phyloP scores from a whole-genome alignment of 2,888 invertebrate species.

The Blomia tropicalis region DNA sequence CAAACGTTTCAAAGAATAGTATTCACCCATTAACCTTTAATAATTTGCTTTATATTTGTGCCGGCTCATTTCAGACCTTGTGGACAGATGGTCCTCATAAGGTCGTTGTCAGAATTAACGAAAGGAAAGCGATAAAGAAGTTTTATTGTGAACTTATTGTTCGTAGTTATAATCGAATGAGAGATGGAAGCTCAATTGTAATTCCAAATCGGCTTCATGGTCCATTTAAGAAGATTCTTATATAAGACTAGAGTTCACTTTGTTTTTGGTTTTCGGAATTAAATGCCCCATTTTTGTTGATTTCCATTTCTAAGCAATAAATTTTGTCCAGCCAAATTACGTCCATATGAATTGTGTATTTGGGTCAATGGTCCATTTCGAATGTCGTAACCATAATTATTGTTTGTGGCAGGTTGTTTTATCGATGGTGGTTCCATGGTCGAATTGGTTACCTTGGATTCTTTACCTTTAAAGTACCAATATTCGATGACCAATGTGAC shows the following conservation, averaged over 20 bases:
- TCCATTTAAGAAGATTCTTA: too few relatives aligned
- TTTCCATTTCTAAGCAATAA: neutral
- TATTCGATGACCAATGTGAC: conserved; percentile 81
- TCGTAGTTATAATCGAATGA: too few relatives aligned
- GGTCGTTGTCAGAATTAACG: neutral
- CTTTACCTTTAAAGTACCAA: conserved; percentile 33
- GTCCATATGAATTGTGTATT: too few relatives aligned
- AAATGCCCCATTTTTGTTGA: too few relatives aligned
- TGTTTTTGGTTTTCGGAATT: too few relatives aligned
- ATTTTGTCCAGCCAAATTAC: neutral
- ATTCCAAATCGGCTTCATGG: too few relatives aligned
- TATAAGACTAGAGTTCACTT: neutral
- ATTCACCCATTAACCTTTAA: neutral
- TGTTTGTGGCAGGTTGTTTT: conserved; percentile 28
- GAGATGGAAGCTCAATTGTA: too few relatives aligned
- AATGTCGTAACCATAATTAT: conserved; percentile 22
- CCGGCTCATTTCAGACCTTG: neutral
- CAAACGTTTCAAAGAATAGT: neutral
- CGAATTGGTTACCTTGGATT: conserved; percentile 21
- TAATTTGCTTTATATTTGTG: neutral
- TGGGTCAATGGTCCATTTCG: conserved; percentile 5
- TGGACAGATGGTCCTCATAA: neutral
- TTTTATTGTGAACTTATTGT: too few relatives aligned
- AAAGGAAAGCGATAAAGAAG: neutral
- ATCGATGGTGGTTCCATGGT: conserved; percentile 6